Evolutionary conservation across 2,888 invertebrate species (phyloP).

Genomic region (Troilus luridus): DNA sequence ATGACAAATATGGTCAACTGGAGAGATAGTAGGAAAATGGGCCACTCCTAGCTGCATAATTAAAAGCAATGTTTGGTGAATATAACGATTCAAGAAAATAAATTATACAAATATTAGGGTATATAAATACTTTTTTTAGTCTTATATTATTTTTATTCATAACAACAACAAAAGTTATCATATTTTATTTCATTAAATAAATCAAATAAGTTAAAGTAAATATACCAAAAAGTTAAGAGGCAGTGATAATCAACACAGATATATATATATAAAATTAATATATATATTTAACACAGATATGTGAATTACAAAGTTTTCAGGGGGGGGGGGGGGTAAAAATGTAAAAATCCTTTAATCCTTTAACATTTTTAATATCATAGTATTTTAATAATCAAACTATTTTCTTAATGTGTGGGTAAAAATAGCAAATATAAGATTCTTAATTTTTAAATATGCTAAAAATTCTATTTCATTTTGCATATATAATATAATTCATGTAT

Average conservation of each 20-base stretch:
- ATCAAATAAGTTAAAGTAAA: constrained; percentile 16
- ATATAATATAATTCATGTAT: constrained; percentile 45
- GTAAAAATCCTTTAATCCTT: background rate
- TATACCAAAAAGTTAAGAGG: constrained; percentile 18
- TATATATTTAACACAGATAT: constrained; percentile 8
- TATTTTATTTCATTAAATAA: constrained; percentile 23
- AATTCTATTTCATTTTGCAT: constrained; percentile 47
- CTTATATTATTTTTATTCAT: background rate
- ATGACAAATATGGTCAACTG: too few species aligned
- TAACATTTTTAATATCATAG: background rate
- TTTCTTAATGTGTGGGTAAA: background rate
- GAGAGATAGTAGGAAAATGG: too few species aligned
- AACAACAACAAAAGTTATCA: background rate
- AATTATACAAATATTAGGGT: background rate
- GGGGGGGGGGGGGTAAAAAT: background rate
- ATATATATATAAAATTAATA: background rate
- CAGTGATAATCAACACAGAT: constrained; percentile 20
- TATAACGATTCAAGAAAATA: too few species aligned
- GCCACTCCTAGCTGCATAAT: too few species aligned
- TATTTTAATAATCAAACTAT: constrained; percentile 38
- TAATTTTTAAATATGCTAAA: constrained; percentile 45
- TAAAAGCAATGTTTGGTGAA: too few species aligned
- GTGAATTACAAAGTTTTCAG: constrained; percentile 12
- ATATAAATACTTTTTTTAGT: background rate
- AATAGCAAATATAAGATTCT: constrained; percentile 54